Base-by-base conservation (phyloP, 2,113 vertebrate species). In the Passerina amoena region DNA sequence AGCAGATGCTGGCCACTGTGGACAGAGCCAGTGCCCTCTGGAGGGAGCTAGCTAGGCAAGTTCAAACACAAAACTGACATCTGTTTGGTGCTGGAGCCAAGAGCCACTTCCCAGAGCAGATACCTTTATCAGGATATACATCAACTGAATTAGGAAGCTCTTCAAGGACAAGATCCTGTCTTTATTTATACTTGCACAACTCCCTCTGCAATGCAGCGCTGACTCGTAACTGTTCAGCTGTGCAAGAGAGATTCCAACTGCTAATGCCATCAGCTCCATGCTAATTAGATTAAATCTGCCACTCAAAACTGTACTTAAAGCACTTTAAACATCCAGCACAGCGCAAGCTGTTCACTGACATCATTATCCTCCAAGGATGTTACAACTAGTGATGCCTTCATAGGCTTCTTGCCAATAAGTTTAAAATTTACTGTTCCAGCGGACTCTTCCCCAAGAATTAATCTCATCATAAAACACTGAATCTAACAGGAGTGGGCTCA, bases 401-500 rank as follows among this genome's bases (percentile, higher is more conserved):
- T 35, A 38, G 33, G 42, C 47, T 78, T 83, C 48, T 63, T 11
- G 1, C 31, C 68, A 33, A 1, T 20, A 70, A 9, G 10, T 68
- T 64, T 57, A 95, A 77, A 3, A 14, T 37, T 42, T 25, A 47
- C 24, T 20, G 17, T 53, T 88, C 33, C 6, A 11, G 21, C 50
- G 37, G 27, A 22, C 31, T 28, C 50, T 22, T 88, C 24, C 59
- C 64, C 50, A 63, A 35, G 42, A 94, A 63, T 2, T 22, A 51
- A 35, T 5, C 35, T 14, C 69, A 69, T 6, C 0, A 0, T 25
- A 61, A 44, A 35, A 65, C 16, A 7, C 11, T 2, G 27, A 68
- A 51, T 37, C 60, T 45, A 81, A 57, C 2, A 6, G 48, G 19
- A 80, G 4, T 1, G 14, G 30, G n/a, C 38, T 76, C 24, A 4